Conservation (phyloP, 2,888 invertebrate genomes). For the Amphipoea lucens region DNA sequence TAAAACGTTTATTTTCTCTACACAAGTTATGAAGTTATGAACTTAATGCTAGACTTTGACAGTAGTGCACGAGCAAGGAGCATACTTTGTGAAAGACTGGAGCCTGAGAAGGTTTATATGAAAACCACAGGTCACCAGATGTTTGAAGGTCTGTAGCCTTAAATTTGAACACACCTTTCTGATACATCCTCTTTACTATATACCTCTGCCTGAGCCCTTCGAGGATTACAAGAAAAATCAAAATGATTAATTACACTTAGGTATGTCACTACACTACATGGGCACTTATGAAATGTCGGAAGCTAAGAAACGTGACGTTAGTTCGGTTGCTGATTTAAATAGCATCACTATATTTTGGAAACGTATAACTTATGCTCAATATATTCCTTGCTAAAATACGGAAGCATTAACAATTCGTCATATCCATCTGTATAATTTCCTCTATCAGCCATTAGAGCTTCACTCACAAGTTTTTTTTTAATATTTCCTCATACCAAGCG, state of each 20-base stretch:
- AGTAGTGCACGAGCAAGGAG: no score
- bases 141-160: no score
- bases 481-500: constrained; percentile 45
- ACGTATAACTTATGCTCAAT: neutral
- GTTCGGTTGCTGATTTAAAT: neutral
- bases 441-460: constrained; percentile 2
- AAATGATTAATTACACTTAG: no score
- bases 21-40: no score
- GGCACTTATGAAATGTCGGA: no score
- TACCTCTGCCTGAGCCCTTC: neutral
- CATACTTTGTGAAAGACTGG: no score
- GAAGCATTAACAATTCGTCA: constrained; percentile 38
- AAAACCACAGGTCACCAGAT: no score
- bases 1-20: no score
- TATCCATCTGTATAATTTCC: constrained; percentile 26
- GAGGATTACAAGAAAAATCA: neutral
- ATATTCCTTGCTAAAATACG: constrained; percentile 23
- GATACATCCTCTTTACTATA: neutral
- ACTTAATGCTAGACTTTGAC: no score
- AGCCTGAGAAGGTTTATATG: no score
- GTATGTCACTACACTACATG: no score
- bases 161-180: neutral
- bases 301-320: no score
- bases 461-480: constrained; percentile 1
- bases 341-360: neutral